Evolutionary conservation across 2,797 vertebrate genomes (phyloP).

Genomic region (Potorous gilbertii): DNA sequence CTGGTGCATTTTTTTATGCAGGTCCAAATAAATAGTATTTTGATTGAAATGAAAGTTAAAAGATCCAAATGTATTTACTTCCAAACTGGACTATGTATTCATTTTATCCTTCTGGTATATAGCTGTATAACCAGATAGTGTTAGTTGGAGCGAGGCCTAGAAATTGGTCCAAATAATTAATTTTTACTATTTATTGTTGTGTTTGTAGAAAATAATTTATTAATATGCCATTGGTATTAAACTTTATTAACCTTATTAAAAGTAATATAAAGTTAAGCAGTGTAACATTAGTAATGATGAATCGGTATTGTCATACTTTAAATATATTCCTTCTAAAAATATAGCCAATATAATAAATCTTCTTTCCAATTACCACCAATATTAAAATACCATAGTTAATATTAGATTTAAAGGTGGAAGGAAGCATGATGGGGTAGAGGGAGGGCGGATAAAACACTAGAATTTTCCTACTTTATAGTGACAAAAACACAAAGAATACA

Average conservation of each 20-base stretch:
- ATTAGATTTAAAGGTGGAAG: constrained; percentile 17
- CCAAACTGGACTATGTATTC: constrained; percentile 39
- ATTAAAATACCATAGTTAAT: constrained; percentile 56
- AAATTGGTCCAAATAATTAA: constrained; percentile 59
- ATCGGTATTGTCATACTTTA: constrained; percentile 52
- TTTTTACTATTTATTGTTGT: constrained; percentile 61
- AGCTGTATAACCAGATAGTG: constrained; percentile 56
- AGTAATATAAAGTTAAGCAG: constrained; percentile 37
- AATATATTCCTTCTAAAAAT: constrained; percentile 22
- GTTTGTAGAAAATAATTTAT: constrained; percentile 63
- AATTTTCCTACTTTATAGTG: constrained; percentile 49
- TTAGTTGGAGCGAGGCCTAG: constrained; percentile 56
- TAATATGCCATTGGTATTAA: constrained; percentile 65
- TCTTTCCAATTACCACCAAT: not conserved
- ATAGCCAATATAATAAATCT: not conserved
- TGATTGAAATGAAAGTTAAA: constrained; percentile 20
- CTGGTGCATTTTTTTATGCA: not conserved
- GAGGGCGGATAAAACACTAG: not conserved
- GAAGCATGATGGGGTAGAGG: not conserved
- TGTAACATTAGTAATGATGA: constrained; percentile 54
- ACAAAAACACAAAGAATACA: constrained; percentile 56
- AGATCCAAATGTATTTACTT: constrained; percentile 57
- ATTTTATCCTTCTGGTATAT: constrained; percentile 53
- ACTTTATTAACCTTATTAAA: constrained; percentile 28
- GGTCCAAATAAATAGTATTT: not conserved